These are phyloP conservation scores for Leucophenga montana DNA, from an alignment of 2,888 invertebrate species.

Conservation along the genomic window DNA sequence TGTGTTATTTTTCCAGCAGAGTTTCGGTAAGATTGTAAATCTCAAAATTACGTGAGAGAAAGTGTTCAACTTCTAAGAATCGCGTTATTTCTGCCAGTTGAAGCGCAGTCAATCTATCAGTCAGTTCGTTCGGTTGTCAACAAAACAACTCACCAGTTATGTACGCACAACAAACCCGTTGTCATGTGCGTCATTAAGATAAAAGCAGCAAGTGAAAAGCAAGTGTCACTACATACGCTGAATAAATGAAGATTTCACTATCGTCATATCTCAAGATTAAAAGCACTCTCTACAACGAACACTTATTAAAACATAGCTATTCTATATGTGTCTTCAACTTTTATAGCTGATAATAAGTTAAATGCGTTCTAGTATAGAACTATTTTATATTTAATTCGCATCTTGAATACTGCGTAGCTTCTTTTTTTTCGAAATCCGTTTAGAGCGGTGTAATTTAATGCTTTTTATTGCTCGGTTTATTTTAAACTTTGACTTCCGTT, in stretches of 20 bases:
- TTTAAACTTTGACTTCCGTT: too few species aligned
- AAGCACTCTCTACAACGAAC: neutral
- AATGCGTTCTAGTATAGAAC: constrained; percentile 11
- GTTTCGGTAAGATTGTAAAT: constrained; percentile 3
- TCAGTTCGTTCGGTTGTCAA: neutral
- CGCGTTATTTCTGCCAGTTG: neutral
- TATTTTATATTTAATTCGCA: too few species aligned
- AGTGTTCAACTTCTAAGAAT: constrained; percentile 57
- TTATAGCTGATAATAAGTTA: neutral
- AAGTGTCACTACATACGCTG: neutral
- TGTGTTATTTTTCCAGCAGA: constrained; percentile 26
- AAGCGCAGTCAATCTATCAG: neutral
- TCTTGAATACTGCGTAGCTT: constrained; percentile 17
- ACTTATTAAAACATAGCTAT: neutral
- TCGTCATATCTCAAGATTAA: neutral
- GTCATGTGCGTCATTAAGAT: constrained; percentile 30
- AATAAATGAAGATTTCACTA: constrained; percentile 1
- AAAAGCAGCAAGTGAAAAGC: constrained; percentile 39
- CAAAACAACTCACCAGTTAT: neutral
- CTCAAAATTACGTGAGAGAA: constrained; percentile 62
- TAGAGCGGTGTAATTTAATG: constrained; percentile 23
- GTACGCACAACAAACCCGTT: constrained; percentile 9
- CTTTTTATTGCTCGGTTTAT: too few species aligned
- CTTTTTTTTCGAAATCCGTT: constrained; percentile 40
- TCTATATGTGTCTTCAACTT: neutral